A percentile compares a stretch with the other conserved stretches of the same genome.
Conservation (phyloP, 2,113 vertebrate species). For the Clupea harengus region DNA sequence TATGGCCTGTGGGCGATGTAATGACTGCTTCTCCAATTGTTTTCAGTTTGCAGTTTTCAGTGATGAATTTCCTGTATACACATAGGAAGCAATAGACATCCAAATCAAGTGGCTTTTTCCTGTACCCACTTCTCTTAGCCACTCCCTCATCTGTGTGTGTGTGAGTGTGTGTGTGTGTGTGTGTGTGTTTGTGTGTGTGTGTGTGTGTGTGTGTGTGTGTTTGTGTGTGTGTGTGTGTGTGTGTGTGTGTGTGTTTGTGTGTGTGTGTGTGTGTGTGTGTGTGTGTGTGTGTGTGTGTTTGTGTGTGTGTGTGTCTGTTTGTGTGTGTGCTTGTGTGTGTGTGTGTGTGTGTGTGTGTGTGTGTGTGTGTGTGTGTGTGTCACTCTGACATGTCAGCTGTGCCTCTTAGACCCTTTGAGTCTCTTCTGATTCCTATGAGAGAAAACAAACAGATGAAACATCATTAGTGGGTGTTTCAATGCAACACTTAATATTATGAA, state of each 20-base stretch:
- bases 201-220: not conserved
- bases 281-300: not conserved
- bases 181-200: not conserved
- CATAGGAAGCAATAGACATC: no score
- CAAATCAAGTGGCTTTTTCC: not conserved
- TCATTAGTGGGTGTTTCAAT: not conserved
- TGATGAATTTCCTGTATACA: no score
- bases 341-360: not conserved
- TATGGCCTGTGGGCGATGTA: no score
- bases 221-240: not conserved
- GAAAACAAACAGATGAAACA: not conserved
- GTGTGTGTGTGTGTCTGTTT: no score
- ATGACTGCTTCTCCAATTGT: no score
- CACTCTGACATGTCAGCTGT: not conserved
- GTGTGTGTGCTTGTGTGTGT: not conserved
- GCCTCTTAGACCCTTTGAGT: not conserved
- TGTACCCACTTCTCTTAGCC: not conserved
- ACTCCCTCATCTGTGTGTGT: not conserved
- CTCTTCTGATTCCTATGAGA: constrained; percentile 3
- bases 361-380: not conserved
- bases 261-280: not conserved
- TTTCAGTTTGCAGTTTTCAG: no score
- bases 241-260: not conserved
- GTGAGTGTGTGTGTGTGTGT: not conserved
- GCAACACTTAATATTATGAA: not conserved